These are phyloP conservation scores for Babyrousa celebensis DNA, from an alignment of 2,797 vertebrate genomes.

Conservation along the genomic window DNA sequence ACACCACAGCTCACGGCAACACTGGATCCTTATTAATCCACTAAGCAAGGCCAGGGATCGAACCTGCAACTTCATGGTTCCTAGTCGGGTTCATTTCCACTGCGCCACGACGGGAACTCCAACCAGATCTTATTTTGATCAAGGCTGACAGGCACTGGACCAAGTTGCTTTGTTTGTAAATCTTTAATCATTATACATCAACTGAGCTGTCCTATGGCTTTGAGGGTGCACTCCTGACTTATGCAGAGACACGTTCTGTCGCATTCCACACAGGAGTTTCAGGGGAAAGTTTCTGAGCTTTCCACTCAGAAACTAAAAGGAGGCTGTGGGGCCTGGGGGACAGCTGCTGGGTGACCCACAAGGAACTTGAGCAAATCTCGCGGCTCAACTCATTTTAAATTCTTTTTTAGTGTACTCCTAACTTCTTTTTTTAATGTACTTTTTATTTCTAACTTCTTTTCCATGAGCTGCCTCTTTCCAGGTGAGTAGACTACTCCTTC, in stretches of 20 bases:
- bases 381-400: background rate
- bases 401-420: background rate
- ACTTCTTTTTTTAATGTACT: no score
- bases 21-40: no score
- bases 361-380: background rate
- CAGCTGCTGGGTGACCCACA: no score
- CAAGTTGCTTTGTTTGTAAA: background rate
- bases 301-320: background rate
- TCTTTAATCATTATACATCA: background rate
- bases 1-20: no score
- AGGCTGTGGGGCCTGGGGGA: background rate
- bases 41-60: no score
- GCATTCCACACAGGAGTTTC: background rate
- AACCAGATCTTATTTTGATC: background rate
- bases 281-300: background rate
- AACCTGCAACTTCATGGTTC: no score
- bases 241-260: background rate
- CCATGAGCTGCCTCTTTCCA: background rate
- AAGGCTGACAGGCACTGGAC: background rate
- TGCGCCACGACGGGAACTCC: no score
- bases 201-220: background rate
- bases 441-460: background rate
- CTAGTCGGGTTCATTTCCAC: no score
- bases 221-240: background rate
- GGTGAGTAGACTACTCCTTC: slow-evolving; percentile 7